Conservation (phyloP, 1,140 invertebrate genomes). For the Euura lappo region DNA sequence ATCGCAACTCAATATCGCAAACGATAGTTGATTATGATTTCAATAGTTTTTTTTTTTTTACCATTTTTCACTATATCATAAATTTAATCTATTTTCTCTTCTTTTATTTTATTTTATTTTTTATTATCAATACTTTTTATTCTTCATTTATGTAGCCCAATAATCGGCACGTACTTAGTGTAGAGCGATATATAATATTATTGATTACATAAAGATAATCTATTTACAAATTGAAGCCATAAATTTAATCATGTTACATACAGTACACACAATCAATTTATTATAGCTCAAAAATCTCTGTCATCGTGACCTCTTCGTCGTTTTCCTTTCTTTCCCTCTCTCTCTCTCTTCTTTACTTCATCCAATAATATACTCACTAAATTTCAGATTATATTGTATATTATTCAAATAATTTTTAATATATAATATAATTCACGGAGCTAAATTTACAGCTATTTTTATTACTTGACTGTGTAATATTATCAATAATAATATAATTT, state of each 20-base stretch:
- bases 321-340: too few relatives aligned
- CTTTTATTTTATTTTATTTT: neutral
- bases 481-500: neutral
- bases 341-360: too few relatives aligned
- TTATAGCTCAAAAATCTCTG: too few relatives aligned
- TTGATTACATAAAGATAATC: neutral
- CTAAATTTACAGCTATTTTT: neutral
- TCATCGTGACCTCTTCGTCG: too few relatives aligned
- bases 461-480: neutral
- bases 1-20: too few relatives aligned
- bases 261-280: neutral
- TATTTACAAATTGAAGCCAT: neutral
- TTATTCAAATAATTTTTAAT: neutral
- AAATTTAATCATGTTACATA: neutral
- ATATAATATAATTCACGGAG: neutral
- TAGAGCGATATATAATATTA: neutral
- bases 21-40: too few relatives aligned
- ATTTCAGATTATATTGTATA: neutral
- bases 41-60: too few relatives aligned
- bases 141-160: neutral
- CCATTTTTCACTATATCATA: too few relatives aligned
- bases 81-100: too few relatives aligned
- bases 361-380: too few relatives aligned
- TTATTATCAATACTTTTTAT: constrained; percentile 8
- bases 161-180: neutral